A percentile compares a stretch with the other conserved stretches of the same genome.
Conservation (phyloP, 2,888 invertebrate genomes). For the Oxyteleia sp. region DNA sequence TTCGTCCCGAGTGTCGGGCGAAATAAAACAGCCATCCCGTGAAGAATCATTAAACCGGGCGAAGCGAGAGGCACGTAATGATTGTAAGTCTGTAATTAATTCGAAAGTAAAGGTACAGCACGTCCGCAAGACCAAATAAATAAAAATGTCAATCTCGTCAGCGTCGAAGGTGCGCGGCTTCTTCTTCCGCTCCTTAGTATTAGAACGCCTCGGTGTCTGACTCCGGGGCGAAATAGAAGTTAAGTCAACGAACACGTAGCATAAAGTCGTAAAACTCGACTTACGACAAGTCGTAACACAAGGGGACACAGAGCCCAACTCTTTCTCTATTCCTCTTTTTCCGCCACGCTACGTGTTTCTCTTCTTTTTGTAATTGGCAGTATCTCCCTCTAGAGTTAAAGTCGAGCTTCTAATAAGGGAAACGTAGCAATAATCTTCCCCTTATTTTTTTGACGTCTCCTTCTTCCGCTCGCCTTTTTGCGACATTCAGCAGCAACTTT, state of each 20-base stretch:
- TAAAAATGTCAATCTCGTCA: conserved; percentile 86
- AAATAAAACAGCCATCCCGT: neutral
- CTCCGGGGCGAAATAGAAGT: conserved; percentile 75
- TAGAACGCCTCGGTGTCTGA: conserved; percentile 53
- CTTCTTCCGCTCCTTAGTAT: conserved; percentile 55
- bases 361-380: conserved; percentile 73
- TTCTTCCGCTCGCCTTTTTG: conserved; percentile 54
- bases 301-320: conserved; percentile 75
- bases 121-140: conserved; percentile 83
- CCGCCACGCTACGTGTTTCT: conserved; percentile 53
- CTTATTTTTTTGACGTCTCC: conserved; percentile 42
- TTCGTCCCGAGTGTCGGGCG: conserved; percentile 9
- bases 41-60: conserved; percentile 23
- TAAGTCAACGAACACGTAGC: conserved; percentile 81
- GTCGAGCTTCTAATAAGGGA: conserved; percentile 77
- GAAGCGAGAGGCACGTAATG: conserved; percentile 40
- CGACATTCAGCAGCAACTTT: conserved; percentile 71
- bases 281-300: conserved; percentile 84
- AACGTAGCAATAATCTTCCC: conserved; percentile 51
- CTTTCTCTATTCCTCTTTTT: conserved; percentile 58
- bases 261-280: conserved; percentile 86
- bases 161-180: conserved; percentile 75
- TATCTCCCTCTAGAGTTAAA: conserved; percentile 76
- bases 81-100: conserved; percentile 75
- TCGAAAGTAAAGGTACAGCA: conserved; percentile 84